Evolutionary conservation across 2,888 invertebrate genomes (phyloP), one percentile per base, ranked within the genome.

Genomic region (Leptopilina drosophilae): DNA sequence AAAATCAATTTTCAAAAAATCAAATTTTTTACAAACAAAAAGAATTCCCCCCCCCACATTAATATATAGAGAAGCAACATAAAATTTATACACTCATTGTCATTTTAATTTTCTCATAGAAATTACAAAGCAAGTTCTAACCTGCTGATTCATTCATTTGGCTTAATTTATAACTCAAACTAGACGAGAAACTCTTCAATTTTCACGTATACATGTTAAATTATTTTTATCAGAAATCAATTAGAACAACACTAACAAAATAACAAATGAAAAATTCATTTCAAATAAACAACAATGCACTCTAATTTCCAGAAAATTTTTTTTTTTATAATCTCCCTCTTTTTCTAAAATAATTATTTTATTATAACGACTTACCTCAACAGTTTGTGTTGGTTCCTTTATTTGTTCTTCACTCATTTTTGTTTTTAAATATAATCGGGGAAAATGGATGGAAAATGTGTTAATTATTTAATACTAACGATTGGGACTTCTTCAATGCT

Each of bases 371-470:
- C 73, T 85, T 84, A 88, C 91, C 87, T 91, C 90, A 46, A 81
- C 84, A 26, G 87, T 85, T 83, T 88, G 88, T 59, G 85, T 84
- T 7, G 87, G 79, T 73, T 90, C 89, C 46, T 86, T 88, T 77
- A 82, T 85, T 83, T 88, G 88, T 82, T 90, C 88, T 83, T 90
- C 88, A 79, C 89, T 91, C 91, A 91, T 91, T 77, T 82, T 90
- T 8, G 91, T 91, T 77, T 82, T 90, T 8, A 56, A 14, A 56
- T 14, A 8, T 5, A n/a, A 8, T 9, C 40, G 14, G 26, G 7
- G 2, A 5, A 73, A 73, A 56, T 33, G 33, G 5, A 8, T 33
- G 8, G 26, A 73, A 56, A 40, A 73, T 33, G 53, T 73, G 33
- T 56, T 56, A n/a, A 56, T 2, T 14, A 33, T 42, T 42, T 5